Evolutionary conservation across 2,797 vertebrate genomes (phyloP), one percentile per base, ranked within the genome.

Genomic region (Gymnothorax reevesii): DNA sequence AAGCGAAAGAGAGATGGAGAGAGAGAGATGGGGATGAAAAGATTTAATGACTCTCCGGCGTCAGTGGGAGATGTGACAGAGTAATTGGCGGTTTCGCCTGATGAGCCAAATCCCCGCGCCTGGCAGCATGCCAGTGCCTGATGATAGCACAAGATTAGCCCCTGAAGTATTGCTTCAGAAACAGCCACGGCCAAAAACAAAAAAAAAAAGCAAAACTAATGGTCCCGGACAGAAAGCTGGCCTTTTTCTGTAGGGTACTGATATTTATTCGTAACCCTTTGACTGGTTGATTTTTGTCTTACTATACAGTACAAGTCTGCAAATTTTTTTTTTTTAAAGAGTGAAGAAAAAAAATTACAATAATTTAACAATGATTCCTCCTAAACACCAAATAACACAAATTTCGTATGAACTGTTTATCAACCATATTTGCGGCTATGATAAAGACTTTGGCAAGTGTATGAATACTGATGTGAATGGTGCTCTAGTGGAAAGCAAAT

Each of bases 111-210:
- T 91, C 92, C 89, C 82, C 59, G 20, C 83, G 59, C 62, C 83
- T 92, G 92, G 90, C 88, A 5, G 83, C 82, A 86, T 85, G 91
- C 92, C 93, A 93, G 87, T 85, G 86, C 88, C 90, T 86, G 93
- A 93, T 94, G 89, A 91, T 92, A 94, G 91, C 83, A 91, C 89
- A 82, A 91, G 93, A 95, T 94, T 92, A 93, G 89, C 86, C 87
- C 87, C 87, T 90, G 88, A 89, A 87, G 91, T 91, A 92, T 90
- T 93, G 87, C 89, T 92, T 87, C 77, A 54, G 9, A 83, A 73
- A 73, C 88, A 86, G 87, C 83, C 88, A 89, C 86, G 77, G 90
- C 85, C 91, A 86, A 87, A 90, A 87, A 85, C 83, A 69, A 8
- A 57, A 85, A 85, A 89, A 84, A 87, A 87, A 84, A 90, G 33